phyloP scores from a whole-genome alignment of 2,888 invertebrate genomes.

The Drosophila pegasa region DNA sequence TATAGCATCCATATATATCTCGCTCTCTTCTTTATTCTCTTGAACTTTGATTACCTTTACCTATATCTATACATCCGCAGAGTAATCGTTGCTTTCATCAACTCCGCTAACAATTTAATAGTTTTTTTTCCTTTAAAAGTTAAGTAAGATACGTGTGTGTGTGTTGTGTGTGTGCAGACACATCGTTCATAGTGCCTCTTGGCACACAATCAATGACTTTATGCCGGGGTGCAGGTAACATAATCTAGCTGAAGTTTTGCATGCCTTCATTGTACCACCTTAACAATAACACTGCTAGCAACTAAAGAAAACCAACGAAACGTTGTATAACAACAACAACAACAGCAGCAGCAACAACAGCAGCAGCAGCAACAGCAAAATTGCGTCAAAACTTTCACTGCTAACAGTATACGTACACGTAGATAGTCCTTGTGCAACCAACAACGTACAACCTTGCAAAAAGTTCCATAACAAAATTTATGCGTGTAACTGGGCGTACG shows the following conservation, averaged over 20 bases:
- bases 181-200: slow-evolving; percentile 10
- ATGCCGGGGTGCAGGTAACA: slow-evolving; percentile 46
- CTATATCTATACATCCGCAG: neutral
- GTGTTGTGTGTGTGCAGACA: slow-evolving; percentile 1
- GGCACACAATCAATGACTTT: slow-evolving; percentile 48
- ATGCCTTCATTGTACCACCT: slow-evolving; percentile 53
- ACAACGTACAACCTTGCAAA: slow-evolving; percentile 57
- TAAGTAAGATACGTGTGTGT: neutral
- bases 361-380: slow-evolving; percentile 25
- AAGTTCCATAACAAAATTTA: slow-evolving; percentile 76
- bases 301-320: slow-evolving; percentile 48
- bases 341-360: slow-evolving; percentile 14
- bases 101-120: neutral
- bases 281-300: slow-evolving; percentile 57
- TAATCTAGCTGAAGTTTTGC: slow-evolving; percentile 61
- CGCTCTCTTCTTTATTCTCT: neutral
- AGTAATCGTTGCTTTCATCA: neutral
- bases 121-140: slow-evolving; percentile 2
- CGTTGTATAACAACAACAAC: slow-evolving; percentile 26
- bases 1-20: no score
- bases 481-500: slow-evolving; percentile 74
- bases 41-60: neutral
- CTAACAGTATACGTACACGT: slow-evolving; percentile 17
- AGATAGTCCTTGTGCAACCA: slow-evolving; percentile 40
- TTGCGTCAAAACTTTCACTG: slow-evolving; percentile 59